Evolutionary conservation across 2,113 vertebrate species (phyloP), one percentile per base, ranked within the genome.

Genomic region (Macrotus californicus): DNA sequence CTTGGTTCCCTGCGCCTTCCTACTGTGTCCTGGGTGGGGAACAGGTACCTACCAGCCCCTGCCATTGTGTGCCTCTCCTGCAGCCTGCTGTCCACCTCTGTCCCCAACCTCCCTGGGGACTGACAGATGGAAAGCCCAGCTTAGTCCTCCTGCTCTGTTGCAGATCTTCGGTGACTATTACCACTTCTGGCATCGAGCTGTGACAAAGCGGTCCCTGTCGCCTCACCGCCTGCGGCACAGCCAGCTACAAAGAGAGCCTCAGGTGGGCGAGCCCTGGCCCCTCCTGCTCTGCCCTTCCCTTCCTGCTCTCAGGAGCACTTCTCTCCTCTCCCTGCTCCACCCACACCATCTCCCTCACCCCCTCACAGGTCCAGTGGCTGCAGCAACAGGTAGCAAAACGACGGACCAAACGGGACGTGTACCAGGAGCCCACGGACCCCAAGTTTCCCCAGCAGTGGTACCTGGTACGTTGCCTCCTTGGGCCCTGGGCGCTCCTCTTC

Each of bases 361-460:
- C 73, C 36, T 84, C 52, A 5, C 95, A 99, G 99, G 99, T 99
- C 64, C 98, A 97, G 89, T 99, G 99, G 99, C 98, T 99, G 66
- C 99, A 99, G 95, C 99, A 99, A 97, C 99, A 99, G 97, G 99
- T 99, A 95, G 98, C 98, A 2, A 99, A 99, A 96, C 98, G 70
- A 67, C 98, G 99, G 97, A 98, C 94, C 97, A 99, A 99, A 97
- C 98, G 99, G 82, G 99, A 99, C 24, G 4, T 98, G 69, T 99
- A 98, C 96, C 97, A 91, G 52, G 99, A 99, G 73, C 99, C 99
- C 70, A 97, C 97, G 0, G 99, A 99, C 98, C 99, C 99, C 36
- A 99, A 99, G 97, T 99, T 99, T 96, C 97, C 97, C 0, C 99
- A 99, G 97, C 99, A 99, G 98, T 99, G 99, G 99, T 99, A 99